Evolutionary conservation across 2,113 vertebrate genomes (phyloP).

Genomic region (Oreotrochilus melanogaster): DNA sequence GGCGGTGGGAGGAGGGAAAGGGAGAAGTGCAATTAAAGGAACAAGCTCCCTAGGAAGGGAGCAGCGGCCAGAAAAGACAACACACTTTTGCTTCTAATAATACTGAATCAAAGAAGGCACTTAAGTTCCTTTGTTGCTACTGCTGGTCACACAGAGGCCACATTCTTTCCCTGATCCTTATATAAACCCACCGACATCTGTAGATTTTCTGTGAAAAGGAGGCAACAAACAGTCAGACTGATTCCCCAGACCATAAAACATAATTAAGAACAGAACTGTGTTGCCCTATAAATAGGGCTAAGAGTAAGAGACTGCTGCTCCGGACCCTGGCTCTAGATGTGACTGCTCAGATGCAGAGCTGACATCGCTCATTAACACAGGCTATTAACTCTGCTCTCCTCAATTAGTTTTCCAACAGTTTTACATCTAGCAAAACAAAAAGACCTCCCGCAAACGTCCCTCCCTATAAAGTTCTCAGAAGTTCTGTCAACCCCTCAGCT

Average conservation of each 20-base stretch:
- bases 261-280: neutral
- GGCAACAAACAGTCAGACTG: neutral
- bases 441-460: neutral
- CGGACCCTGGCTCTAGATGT: rapidly evolving
- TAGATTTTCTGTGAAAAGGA: neutral
- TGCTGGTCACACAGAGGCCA: neutral
- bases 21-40: neutral
- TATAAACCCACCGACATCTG: neutral
- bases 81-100: slow-evolving; percentile 10
- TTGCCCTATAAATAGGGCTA: neutral
- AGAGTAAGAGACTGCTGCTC: neutral
- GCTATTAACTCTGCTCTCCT: neutral
- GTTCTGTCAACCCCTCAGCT: neutral
- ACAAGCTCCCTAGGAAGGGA: neutral
- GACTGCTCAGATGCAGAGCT: neutral
- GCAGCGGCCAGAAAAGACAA: slow-evolving; percentile 3
- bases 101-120: neutral
- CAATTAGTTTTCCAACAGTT: neutral
- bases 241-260: neutral
- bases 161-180: slow-evolving; percentile 8
- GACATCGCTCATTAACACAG: neutral
- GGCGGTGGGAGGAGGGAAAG: neutral
- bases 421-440: neutral
- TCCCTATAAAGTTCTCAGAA: neutral
- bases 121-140: slow-evolving; percentile 15